Base-by-base conservation (phyloP, 2,113 vertebrate species). In the Plestiodon gilberti region DNA sequence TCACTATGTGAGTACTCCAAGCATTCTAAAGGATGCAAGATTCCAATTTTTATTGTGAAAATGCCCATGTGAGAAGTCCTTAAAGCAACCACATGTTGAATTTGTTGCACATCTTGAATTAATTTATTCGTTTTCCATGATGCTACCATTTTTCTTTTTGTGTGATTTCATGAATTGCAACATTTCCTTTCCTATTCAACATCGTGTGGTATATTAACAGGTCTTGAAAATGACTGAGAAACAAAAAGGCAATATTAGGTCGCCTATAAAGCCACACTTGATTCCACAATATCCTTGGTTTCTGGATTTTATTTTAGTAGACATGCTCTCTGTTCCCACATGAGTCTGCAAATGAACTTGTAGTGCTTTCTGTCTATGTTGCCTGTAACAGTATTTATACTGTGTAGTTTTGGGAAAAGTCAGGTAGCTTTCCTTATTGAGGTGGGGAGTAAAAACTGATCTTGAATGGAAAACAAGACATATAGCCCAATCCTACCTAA, bases 261-360 rank as follows among this genome's bases (percentile, higher is more conserved):
- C 79, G 91, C 89, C 91, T 95, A 89, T 94, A 95, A 95, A 96
- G 93, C 84, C 90, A 82, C 73, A n/a, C 87, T 94, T 81, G 89
- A 92, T 89, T 90, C 91, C 93, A 85, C 91, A 83, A 61, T 93
- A 87, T 91, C 88, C 28, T 84, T 81, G 86, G 9, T 93, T 95
- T 95, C 91, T 95, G 95, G 95, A 94, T 91, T 85, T 88, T 83
- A 78, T 74, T 96, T 94, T 95, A 93, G 91, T 94, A 91, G 96
- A 96, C 94, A 92, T 94, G 92, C 94, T 96, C 91, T 87, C 85
- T 96, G 91, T 97, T 97, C 96, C 96, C 96, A 93, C 8, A 6
- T 35, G 96, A 96, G 96, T 98, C 97, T 98, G 97, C 96, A 95
- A 96, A 95, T 75, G 88, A 89, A 89, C 96, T 97, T 96, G 94